Evolutionary conservation across 1,140 invertebrate species (phyloP), one percentile per base, ranked within the genome.

Genomic region (Goniozus legneri): DNA sequence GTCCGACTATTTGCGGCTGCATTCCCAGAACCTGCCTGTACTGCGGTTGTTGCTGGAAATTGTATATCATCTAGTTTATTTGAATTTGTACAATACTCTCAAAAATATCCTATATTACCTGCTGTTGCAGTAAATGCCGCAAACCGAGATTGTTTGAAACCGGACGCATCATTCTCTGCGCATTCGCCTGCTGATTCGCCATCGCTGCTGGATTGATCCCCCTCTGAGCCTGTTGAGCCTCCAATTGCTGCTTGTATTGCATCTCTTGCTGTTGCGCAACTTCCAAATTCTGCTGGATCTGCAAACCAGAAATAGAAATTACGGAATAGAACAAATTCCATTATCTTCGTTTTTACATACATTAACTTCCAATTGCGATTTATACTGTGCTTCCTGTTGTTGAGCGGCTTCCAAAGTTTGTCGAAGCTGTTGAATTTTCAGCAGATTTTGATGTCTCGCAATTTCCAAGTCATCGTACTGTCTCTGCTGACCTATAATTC

Each of bases 221-320:
- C 54, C 73, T 67, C 40, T 77, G 75, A 8, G 72, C 72, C 50
- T 77, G 73, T 36, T 77, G 72, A 10, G 67, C 67, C 76, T 87
- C 85, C 8, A 87, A 61, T 56, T 86, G 83, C 56, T 86, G 83
- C 62, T 86, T 85, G 52, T 83, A 88, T 50, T 89, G 86, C 73
- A 82, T 78, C 62, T 89, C 87, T 61, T 88, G 85, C 57, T 87
- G 85, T 56, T 91, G 87, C 0, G 86, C 86, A 13, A 84, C 82
- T 65, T 89, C 86, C 36, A 91, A 72, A 54, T 80, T 84, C 69
- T 86, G 82, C 62, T 87, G 83, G 52, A 87, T 75, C 69, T 87
- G 78, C 32, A 57, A 60, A 48, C 54, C n/a, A n/a, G n/a, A n/a
- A n/a, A n/a, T n/a, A n/a, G n/a, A n/a, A n/a, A n/a, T n/a, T n/a